Conservation (phyloP, 1,140 invertebrate species). For the Hormaphis cornu region DNA sequence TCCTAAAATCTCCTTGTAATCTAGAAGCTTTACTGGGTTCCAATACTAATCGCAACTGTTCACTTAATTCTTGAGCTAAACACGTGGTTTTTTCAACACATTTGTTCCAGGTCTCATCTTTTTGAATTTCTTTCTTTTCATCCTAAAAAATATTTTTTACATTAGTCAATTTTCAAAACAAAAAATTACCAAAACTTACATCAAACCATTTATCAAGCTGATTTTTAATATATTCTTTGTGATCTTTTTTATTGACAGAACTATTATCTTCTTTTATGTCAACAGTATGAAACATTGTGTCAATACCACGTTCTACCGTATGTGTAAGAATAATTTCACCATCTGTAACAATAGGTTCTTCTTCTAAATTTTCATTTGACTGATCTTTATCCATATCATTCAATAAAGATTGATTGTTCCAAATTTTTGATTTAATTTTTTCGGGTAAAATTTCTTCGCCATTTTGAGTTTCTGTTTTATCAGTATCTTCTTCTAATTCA, state of each 20-base stretch:
- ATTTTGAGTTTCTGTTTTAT: background rate
- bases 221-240: constrained; percentile 43
- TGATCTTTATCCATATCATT: background rate
- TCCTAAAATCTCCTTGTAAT: constrained; percentile 89
- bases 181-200: constrained; percentile 31
- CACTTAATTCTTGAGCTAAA: constrained; percentile 81
- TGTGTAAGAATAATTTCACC: constrained; percentile 62
- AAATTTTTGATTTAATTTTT: constrained; percentile 1
- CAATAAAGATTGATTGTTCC: background rate
- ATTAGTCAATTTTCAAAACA: background rate
- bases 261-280: constrained; percentile 38
- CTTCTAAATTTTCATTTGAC: constrained; percentile 16
- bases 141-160: background rate
- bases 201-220: constrained; percentile 49
- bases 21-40: constrained; percentile 90
- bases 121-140: constrained; percentile 1
- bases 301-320: constrained; percentile 55
- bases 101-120: constrained; percentile 46
- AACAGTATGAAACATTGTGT: constrained; percentile 60
- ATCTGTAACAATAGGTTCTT: constrained; percentile 51
- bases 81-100: constrained; percentile 52
- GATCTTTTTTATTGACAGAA: constrained; percentile 13
- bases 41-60: constrained; percentile 83
- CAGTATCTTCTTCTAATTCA: constrained; percentile 47
- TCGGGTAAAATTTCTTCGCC: background rate